Conservation (phyloP, 1,140 invertebrate genomes). For the Aplysia californica region DNA sequence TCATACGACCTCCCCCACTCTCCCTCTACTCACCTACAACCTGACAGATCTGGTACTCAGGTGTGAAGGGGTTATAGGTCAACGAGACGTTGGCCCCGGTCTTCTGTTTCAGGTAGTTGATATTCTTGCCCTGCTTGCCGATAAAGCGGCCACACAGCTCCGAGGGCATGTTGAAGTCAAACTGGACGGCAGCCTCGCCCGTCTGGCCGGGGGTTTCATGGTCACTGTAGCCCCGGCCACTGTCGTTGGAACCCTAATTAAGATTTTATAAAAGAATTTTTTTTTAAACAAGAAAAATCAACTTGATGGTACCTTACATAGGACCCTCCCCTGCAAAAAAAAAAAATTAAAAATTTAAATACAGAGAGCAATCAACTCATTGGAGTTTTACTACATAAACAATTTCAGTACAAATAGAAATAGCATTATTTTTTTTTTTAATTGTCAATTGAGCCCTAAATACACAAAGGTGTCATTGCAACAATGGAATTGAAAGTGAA, state of each 20-base stretch:
- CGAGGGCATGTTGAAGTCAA: constrained; percentile 82
- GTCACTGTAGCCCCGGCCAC: constrained; percentile 80
- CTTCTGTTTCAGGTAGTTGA: constrained; percentile 82
- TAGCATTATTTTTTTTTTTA: too few relatives aligned
- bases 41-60: constrained; percentile 82
- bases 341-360: too few relatives aligned
- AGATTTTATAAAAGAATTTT: too few relatives aligned
- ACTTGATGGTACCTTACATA: not conserved
- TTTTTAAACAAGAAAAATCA: constrained; percentile 24
- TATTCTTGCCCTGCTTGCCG: constrained; percentile 83
- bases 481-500: too few relatives aligned
- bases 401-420: too few relatives aligned
- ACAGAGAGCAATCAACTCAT: too few relatives aligned
- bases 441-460: too few relatives aligned
- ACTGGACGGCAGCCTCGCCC: constrained; percentile 61
- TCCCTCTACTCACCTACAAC: constrained; percentile 78
- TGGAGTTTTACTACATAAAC: too few relatives aligned
- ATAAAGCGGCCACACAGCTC: constrained; percentile 87
- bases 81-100: constrained; percentile 83
- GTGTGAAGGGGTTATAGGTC: constrained; percentile 79
- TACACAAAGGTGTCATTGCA: too few relatives aligned
- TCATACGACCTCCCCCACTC: too few relatives aligned
- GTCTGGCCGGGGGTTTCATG: constrained; percentile 8
- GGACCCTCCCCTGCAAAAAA: too few relatives aligned
- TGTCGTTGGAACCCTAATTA: constrained; percentile 82